These are phyloP conservation scores for Crematogaster levior DNA, from an alignment of 2,888 invertebrate genomes.

Conservation along the genomic window DNA sequence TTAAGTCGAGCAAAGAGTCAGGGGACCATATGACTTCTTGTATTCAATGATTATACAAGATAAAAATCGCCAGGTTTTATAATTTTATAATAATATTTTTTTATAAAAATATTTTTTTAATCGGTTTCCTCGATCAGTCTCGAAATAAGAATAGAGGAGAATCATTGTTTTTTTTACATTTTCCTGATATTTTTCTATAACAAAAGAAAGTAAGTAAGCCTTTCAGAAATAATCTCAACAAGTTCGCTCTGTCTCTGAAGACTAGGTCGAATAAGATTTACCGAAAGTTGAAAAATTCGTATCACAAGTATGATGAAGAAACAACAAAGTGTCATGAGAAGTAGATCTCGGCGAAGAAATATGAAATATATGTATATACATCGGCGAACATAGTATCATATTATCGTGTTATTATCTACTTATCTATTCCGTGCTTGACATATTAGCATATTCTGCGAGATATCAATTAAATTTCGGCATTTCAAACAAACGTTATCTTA, in stretches of 20 bases:
- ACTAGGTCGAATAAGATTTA: background rate
- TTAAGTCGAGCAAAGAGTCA: background rate
- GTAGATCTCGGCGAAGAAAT: background rate
- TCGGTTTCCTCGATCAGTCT: too few species aligned
- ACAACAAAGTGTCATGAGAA: background rate
- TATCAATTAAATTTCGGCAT: slow-evolving; percentile 8
- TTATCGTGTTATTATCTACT: slow-evolving; percentile 10
- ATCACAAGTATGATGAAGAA: background rate
- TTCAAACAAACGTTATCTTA: background rate
- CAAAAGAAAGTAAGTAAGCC: background rate
- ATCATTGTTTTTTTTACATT: too few species aligned
- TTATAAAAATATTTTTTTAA: too few species aligned
- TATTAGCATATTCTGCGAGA: background rate
- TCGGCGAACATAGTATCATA: background rate
- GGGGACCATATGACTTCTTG: background rate
- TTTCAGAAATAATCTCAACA: background rate
- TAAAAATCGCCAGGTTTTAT: too few species aligned
- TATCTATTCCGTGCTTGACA: background rate
- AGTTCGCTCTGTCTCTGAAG: background rate
- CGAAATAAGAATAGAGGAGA: too few species aligned
- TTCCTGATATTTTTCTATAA: too few species aligned
- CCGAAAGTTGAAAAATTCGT: background rate
- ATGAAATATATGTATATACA: background rate
- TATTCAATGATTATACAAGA: too few species aligned
- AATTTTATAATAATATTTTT: too few species aligned